phyloP scores from a whole-genome alignment of 2,888 invertebrate species.

The Seira ritae region DNA sequence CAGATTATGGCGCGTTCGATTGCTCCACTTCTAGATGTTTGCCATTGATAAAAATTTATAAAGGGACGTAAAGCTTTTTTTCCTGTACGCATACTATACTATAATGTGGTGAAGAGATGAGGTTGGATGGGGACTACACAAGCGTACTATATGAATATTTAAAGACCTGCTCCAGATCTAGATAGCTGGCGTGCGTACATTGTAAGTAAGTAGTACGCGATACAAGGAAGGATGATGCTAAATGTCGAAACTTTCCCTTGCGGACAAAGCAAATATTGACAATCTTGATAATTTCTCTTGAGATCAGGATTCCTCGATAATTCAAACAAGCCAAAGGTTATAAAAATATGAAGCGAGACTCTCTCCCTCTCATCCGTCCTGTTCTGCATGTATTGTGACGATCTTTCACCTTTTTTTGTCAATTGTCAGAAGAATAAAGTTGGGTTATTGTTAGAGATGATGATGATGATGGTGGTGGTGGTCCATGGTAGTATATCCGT shows the following conservation, averaged over 20 bases:
- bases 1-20: background rate
- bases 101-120: conserved; percentile 3
- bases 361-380: background rate
- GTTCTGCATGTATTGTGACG: conserved; percentile 25
- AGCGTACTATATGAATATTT: conserved; percentile 12
- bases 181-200: too few relatives aligned
- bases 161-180: too few relatives aligned
- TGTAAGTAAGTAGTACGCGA: too few relatives aligned
- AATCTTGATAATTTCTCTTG: conserved; percentile 56
- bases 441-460: conserved; percentile 13
- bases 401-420: conserved; percentile 38
- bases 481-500: too few relatives aligned
- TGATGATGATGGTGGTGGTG: too few relatives aligned
- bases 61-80: background rate
- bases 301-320: conserved; percentile 47
- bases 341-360: conserved; percentile 22
- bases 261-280: conserved; percentile 51
- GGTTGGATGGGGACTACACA: too few relatives aligned
- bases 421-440: conserved; percentile 43
- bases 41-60: background rate
- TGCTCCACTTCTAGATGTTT: background rate
- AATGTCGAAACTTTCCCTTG: conserved; percentile 8
- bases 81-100: background rate
- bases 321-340: conserved; percentile 51
- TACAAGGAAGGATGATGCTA: too few relatives aligned